A percentile compares a stretch with the other conserved stretches of the same genome.
These are phyloP conservation scores for Temnothorax rugatulus DNA, from an alignment of 2,888 invertebrate species.

Conservation along the genomic window DNA sequence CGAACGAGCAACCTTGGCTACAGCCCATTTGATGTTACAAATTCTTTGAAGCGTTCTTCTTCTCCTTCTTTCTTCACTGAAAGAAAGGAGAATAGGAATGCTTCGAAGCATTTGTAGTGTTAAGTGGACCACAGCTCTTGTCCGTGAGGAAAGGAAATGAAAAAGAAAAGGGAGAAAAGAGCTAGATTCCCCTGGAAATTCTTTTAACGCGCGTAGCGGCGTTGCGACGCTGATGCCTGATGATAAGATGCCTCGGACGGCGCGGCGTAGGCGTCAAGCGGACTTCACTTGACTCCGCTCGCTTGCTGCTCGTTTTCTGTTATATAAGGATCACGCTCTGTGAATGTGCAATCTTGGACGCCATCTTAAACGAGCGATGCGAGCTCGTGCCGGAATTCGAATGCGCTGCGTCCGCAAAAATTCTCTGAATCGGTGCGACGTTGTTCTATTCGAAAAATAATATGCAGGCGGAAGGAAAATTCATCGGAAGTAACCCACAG, in stretches of 20 bases:
- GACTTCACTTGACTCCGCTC: constrained; percentile 50
- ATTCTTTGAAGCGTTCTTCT: no score
- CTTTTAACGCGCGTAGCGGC: background rate
- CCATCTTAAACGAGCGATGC: constrained; percentile 70
- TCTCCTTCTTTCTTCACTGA: no score
- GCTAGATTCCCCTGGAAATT: background rate
- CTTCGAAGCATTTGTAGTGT: no score
- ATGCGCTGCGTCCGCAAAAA: constrained; percentile 17
- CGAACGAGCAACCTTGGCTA: background rate
- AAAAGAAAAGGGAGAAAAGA: background rate
- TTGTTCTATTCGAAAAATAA: background rate
- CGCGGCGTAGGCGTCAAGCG: background rate
- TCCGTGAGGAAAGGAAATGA: background rate
- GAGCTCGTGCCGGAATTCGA: constrained; percentile 35
- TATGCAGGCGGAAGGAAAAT: background rate
- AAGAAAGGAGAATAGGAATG: no score
- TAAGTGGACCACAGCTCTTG: no score
- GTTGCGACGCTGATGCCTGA: no score
- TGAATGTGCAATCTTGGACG: constrained; percentile 65
- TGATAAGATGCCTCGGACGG: background rate
- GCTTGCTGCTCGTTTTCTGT: constrained; percentile 73
- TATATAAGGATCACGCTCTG: constrained; percentile 75
- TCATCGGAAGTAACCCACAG: background rate
- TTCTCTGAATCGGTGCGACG: background rate
- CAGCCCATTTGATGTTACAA: no score